Evolutionary conservation across 2,113 vertebrate species (phyloP).

Genomic region (Falcunculus frontatus): DNA sequence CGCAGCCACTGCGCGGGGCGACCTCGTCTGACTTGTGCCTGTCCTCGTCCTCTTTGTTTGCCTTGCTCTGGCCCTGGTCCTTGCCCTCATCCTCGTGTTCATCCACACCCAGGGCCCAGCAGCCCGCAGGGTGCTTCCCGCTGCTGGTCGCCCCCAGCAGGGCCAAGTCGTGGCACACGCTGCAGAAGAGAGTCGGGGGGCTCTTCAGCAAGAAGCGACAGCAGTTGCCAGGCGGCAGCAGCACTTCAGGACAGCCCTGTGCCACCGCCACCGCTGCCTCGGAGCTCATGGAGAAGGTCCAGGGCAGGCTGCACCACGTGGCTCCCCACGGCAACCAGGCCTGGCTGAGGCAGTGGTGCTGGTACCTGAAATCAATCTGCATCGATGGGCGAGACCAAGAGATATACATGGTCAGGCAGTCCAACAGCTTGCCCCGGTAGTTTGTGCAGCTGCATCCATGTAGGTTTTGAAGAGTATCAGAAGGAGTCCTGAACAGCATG

Average conservation of each 20-base stretch:
- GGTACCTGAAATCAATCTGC: not conserved
- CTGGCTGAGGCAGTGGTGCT: not conserved
- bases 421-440: not conserved
- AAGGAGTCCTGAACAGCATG: not conserved
- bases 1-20: not conserved
- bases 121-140: no score
- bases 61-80: not conserved
- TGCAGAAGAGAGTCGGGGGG: accelerated
- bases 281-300: not conserved
- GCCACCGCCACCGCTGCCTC: accelerated
- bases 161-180: not conserved
- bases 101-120: accelerated
- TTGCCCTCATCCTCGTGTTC: not conserved
- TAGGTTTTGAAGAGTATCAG: not conserved
- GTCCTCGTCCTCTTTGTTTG: no score
- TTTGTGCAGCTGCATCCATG: not conserved
- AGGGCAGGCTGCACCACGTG: not conserved
- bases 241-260: not conserved
- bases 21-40: no score
- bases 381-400: not conserved
- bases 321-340: accelerated
- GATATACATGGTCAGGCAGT: not conserved
- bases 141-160: not conserved
- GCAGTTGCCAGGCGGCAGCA: not conserved
- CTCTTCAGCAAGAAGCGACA: not conserved